Evolutionary conservation across 1,140 invertebrate species (phyloP).

Genomic region (Pteromalus puparum): DNA sequence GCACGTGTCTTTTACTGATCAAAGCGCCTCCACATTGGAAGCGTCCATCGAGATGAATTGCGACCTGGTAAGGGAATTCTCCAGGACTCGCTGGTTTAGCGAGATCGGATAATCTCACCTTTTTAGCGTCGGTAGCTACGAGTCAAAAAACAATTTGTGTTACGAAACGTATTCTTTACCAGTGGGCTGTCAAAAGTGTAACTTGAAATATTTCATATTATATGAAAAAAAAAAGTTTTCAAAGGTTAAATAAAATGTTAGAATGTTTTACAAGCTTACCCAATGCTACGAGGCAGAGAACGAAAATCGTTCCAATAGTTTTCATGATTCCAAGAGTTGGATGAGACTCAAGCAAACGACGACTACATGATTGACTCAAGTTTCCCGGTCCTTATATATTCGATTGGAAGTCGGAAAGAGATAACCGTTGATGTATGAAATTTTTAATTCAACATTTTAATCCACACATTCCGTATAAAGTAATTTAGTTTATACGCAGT

Average conservation of each 20-base stretch:
- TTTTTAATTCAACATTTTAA: no score
- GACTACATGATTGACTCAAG: no score
- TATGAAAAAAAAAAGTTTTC: background rate
- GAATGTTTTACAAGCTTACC: background rate
- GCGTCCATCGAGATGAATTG: background rate
- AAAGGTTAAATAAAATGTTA: background rate
- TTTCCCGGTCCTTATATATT: no score
- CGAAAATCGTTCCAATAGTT: background rate
- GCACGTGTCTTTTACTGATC: background rate
- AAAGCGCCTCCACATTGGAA: conserved; percentile 13
- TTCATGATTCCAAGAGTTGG: background rate
- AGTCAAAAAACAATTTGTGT: background rate
- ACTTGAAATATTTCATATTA: background rate
- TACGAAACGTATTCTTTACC: background rate
- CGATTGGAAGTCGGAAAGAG: no score
- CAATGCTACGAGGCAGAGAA: background rate
- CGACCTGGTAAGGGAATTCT: conserved; percentile 18
- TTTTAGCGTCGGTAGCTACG: background rate
- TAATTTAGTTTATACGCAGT: no score
- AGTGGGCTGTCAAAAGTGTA: background rate
- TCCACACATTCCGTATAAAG: no score
- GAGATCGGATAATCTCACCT: background rate
- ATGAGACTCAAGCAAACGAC: no score
- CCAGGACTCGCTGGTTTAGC: background rate
- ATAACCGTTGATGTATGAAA: no score